Conservation (phyloP, 2,797 vertebrate genomes). For the Morus bassanus region DNA sequence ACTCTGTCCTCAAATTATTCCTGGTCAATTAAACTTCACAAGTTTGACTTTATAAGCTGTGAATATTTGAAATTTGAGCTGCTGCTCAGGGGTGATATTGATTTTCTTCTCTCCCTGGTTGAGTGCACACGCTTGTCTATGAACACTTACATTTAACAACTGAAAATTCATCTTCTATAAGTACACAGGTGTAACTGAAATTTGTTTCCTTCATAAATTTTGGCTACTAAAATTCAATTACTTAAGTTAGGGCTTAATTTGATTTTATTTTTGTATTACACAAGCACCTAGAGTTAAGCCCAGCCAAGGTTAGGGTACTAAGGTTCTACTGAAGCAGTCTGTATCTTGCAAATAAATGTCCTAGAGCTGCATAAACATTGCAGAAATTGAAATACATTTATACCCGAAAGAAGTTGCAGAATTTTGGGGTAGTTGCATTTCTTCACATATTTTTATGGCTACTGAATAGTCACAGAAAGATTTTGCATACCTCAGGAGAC, state of each 20-base stretch:
- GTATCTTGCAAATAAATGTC: not conserved
- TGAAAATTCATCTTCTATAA: constrained; percentile 42
- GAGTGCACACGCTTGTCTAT: constrained; percentile 36
- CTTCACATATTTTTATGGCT: not conserved
- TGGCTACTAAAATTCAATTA: constrained; percentile 39
- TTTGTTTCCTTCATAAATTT: constrained; percentile 30
- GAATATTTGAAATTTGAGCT: constrained; percentile 56
- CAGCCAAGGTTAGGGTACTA: constrained; percentile 7
- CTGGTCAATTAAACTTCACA: constrained; percentile 59
- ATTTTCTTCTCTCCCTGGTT: constrained; percentile 21
- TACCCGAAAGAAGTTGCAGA: not conserved
- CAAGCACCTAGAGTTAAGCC: not conserved
- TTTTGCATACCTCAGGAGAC: not conserved
- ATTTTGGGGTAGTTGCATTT: not conserved
- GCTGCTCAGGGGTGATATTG: constrained; percentile 27
- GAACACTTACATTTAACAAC: constrained; percentile 5
- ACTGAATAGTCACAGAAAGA: not conserved
- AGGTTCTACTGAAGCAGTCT: not conserved
- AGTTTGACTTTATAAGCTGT: constrained; percentile 47
- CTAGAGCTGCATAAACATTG: not conserved
- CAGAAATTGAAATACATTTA: not conserved
- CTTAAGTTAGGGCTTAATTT: constrained; percentile 4
- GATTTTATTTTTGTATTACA: not conserved
- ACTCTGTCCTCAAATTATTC: constrained; percentile 41
- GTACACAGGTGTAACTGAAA: constrained; percentile 16